Evolutionary conservation across 37 sponge, comb jelly and placozoan species (phyloP).

Genomic region (Spongia lamella): DNA sequence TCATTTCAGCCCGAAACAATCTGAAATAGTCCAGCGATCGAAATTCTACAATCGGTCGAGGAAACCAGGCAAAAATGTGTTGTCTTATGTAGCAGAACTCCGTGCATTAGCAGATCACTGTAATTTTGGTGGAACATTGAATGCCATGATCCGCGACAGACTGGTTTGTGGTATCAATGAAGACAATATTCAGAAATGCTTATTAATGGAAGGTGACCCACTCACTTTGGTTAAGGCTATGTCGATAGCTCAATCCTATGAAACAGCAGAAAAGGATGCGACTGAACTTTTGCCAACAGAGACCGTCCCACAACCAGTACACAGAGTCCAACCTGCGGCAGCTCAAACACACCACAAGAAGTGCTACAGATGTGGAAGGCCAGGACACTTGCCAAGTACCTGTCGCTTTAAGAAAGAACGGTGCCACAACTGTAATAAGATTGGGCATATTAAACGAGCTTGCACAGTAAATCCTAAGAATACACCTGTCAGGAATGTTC

Average conservation of each 20-base stretch:
- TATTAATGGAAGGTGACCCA: neutral
- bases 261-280: conserved; percentile 7
- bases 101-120: conserved; percentile 8
- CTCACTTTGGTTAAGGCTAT: neutral
- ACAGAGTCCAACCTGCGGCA: neutral
- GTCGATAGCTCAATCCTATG: neutral
- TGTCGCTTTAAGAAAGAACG: conserved; percentile 5
- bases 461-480: conserved; percentile 1
- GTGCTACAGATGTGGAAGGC: conserved; percentile 11
- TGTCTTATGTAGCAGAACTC: conserved; percentile 3
- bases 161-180: neutral
- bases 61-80: neutral
- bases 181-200: neutral
- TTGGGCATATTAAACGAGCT: neutral
- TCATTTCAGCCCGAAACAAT: neutral
- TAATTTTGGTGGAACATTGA: neutral
- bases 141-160: neutral
- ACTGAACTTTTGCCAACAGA: neutral
- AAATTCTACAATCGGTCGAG: too few species aligned
- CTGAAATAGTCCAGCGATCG: conserved; percentile 10
- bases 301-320: neutral
- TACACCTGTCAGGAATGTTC: neutral
- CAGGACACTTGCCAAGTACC: conserved; percentile 2
- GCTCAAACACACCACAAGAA: neutral
- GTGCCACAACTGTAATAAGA: conserved; percentile 15